Conservation (phyloP, 2,113 vertebrate species). For the Scolopax mira region DNA sequence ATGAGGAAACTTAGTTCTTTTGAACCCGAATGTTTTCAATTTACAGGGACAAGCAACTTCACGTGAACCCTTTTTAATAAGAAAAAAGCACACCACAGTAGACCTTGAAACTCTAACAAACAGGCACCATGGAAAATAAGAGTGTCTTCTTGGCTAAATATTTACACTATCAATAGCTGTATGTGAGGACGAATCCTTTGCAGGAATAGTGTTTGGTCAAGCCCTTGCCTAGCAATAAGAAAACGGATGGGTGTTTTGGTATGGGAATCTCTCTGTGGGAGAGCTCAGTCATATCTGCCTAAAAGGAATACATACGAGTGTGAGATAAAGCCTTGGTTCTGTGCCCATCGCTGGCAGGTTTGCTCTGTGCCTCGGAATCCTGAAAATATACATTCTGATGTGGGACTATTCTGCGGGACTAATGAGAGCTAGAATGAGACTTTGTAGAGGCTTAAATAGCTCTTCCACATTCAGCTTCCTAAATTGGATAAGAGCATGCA, state of each 20-base stretch:
- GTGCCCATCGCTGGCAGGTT: background rate
- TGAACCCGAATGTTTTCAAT: constrained; percentile 50
- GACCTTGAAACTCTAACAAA: constrained; percentile 13
- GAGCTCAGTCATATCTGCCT: background rate
- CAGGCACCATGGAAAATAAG: background rate
- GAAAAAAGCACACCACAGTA: background rate
- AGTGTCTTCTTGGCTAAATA: constrained; percentile 33
- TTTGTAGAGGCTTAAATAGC: background rate
- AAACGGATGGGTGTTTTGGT: constrained; percentile 16
- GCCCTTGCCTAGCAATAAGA: constrained; percentile 1
- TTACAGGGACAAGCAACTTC: constrained; percentile 36
- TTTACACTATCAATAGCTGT: constrained; percentile 20
- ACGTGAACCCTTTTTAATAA: constrained; percentile 11
- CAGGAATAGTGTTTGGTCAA: constrained; percentile 41
- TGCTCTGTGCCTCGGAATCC: background rate
- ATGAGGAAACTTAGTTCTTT: constrained; percentile 47
- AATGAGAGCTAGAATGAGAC: background rate
- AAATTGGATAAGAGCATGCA: background rate
- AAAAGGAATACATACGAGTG: background rate
- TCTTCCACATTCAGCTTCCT: background rate
- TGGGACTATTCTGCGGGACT: background rate
- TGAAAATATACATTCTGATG: background rate
- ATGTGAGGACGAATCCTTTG: background rate
- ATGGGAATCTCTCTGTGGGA: background rate
- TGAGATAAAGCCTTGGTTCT: constrained; percentile 6